Base-by-base conservation (phyloP, 2,888 invertebrate genomes). In the Parnassius glacialis region DNA sequence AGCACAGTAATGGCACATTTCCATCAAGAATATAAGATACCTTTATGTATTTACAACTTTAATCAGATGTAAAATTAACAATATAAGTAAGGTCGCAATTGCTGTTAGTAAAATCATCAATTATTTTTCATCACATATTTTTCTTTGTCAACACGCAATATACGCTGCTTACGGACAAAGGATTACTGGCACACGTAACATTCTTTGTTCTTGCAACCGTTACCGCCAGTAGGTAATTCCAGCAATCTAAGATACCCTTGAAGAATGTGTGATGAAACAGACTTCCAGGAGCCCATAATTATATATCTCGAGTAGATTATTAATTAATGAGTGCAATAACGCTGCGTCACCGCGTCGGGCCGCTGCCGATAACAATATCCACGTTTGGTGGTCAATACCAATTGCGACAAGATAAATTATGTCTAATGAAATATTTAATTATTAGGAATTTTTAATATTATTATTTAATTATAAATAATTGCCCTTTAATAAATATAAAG, bases 181-280 rank as follows among this genome's bases (percentile, higher is more conserved):
- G 44, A 50, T 44, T 58, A 43, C 34, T 50, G 13, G 50, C 12
- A 41, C 50, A n/a, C n/a, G n/a, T n/a, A 48, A 48, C 48, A 54
- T 53, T 44, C 62, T 58, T 62, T 62, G 58, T 62, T 62, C 50
- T 58, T 48, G 53, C 53, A 10, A 45, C 13, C 25, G 44, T 13
- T 42, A 48, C 47, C n/a, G 1, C 2, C 2, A 2, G 20, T 25
- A 10, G n/a, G 34, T 43, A 51, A 48, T 62, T 55, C 57, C 50
- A 10, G 54, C 50, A 58, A 44, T 51, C 25, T 50, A 11, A 42
- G 42, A 41, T 45, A 50, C 43, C 10, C 20, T 20, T 42, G 43
- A 34, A 20, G 50, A 51, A 58, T 58, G 62, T 54, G 41, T 62
- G 58, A 16, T 54, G 12, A 25, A n/a, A n/a, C 41, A 10, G 9